Evolutionary conservation across 2,888 invertebrate genomes (phyloP).

Genomic region (Abscondita cerata): DNA sequence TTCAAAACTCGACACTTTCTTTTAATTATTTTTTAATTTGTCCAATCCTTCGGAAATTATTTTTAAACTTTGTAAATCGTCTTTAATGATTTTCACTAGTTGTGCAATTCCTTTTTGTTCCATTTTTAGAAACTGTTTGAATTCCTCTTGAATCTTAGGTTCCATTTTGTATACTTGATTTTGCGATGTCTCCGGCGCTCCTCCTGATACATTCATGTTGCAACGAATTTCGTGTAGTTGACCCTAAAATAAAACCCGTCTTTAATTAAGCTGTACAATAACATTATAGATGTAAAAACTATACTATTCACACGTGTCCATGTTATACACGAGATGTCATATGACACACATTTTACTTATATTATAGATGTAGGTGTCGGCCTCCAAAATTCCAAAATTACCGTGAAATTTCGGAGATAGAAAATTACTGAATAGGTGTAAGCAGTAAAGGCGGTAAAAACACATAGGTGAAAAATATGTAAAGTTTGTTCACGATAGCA

Average conservation of each 20-base stretch:
- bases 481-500: too few species aligned
- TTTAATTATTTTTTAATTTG: constrained; percentile 20
- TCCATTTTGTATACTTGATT: constrained; percentile 84
- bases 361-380: too few species aligned
- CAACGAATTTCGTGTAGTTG: constrained; percentile 90
- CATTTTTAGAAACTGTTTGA: constrained; percentile 80
- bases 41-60: constrained; percentile 78
- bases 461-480: too few species aligned
- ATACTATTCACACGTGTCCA: too few species aligned
- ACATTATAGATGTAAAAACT: too few species aligned
- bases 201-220: constrained; percentile 76
- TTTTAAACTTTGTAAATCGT: constrained; percentile 79
- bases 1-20: not conserved
- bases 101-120: constrained; percentile 91
- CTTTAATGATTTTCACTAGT: constrained; percentile 81
- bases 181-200: constrained; percentile 63
- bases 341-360: too few species aligned
- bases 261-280: too few species aligned
- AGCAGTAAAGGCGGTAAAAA: too few species aligned
- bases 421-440: too few species aligned
- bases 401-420: too few species aligned
- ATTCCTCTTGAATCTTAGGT: constrained; percentile 70
- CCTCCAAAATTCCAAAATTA: too few species aligned
- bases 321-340: too few species aligned
- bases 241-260: constrained; percentile 69